Percentiles rank a stretch among this genome's conserved stretches.
Evolutionary conservation across 2,113 vertebrate species (phyloP).

Genomic region (Nothobranchius furzeri): DNA sequence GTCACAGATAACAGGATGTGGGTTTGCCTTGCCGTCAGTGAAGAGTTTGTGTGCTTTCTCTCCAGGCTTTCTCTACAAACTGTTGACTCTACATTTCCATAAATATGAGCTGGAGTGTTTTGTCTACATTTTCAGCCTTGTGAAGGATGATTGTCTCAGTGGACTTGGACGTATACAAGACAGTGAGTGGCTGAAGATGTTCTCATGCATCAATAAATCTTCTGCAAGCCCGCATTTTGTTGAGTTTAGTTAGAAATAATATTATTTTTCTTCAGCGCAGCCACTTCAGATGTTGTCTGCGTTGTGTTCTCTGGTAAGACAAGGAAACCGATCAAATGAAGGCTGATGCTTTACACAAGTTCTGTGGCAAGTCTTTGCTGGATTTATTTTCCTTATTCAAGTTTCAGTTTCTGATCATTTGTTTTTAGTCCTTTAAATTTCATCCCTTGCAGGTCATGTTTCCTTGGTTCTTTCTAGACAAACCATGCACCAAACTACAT

Average conservation of each 20-base stretch:
- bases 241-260: too few species aligned
- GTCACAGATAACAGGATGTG: constrained; percentile 45
- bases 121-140: constrained; percentile 15
- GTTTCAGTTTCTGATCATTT: too few species aligned
- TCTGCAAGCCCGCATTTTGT: too few species aligned
- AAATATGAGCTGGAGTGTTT: constrained; percentile 37
- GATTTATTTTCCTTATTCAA: too few species aligned
- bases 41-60: constrained; percentile 30
- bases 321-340: not conserved
- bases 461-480: too few species aligned
- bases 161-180: not conserved
- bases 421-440: too few species aligned
- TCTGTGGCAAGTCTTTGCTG: too few species aligned
- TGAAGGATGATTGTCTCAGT: not conserved
- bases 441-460: too few species aligned
- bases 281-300: not conserved
- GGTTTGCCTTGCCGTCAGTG: constrained; percentile 21
- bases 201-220: not conserved
- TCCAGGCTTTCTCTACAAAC: constrained; percentile 24
- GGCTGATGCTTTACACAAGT: not conserved
- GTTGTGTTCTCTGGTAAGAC: not conserved
- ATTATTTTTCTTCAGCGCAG: too few species aligned
- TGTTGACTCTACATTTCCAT: constrained; percentile 18
- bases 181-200: not conserved
- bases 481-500: too few species aligned